Evolutionary conservation across 2,797 vertebrate genomes (phyloP).

Genomic region (Chelmon rostratus): DNA sequence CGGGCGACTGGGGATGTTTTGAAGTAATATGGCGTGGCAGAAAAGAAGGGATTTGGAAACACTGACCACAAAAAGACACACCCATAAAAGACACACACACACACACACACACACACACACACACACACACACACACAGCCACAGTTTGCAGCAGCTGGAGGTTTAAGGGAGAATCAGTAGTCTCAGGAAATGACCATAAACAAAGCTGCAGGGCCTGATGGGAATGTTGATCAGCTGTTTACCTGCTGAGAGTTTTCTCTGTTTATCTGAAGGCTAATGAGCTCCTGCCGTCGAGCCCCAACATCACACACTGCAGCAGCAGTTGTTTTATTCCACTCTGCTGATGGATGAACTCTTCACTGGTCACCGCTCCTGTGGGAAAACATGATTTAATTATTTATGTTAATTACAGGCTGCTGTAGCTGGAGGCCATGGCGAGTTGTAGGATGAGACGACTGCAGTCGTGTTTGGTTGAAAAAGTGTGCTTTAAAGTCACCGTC

Average conservation of each 20-base stretch:
- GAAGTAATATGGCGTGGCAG: too few relatives aligned
- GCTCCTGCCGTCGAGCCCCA: background rate
- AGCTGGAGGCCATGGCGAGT: background rate
- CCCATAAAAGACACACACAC: background rate
- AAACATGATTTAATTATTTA: constrained; percentile 30
- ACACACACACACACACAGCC: background rate
- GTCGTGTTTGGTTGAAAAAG: background rate
- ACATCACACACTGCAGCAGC: background rate
- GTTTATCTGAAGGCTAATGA: background rate
- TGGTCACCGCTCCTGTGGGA: constrained; percentile 1
- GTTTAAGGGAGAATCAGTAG: background rate
- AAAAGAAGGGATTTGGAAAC: constrained; percentile 1
- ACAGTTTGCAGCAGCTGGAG: constrained; percentile 9
- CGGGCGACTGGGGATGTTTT: background rate
- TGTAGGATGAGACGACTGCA: background rate
- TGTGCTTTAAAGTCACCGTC: background rate
- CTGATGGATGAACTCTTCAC: background rate
- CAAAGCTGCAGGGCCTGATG: constrained; percentile 24
- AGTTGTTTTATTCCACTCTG: background rate
- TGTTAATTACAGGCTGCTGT: constrained; percentile 27
- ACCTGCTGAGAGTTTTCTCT: constrained; percentile 15
- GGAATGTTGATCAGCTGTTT: constrained; percentile 10
- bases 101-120: constrained; percentile 2
- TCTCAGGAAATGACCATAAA: background rate
- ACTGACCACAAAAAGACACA: constrained; percentile 22